phyloP scores from a whole-genome alignment of 2,888 invertebrate species.

The Seira sanloemensis region DNA sequence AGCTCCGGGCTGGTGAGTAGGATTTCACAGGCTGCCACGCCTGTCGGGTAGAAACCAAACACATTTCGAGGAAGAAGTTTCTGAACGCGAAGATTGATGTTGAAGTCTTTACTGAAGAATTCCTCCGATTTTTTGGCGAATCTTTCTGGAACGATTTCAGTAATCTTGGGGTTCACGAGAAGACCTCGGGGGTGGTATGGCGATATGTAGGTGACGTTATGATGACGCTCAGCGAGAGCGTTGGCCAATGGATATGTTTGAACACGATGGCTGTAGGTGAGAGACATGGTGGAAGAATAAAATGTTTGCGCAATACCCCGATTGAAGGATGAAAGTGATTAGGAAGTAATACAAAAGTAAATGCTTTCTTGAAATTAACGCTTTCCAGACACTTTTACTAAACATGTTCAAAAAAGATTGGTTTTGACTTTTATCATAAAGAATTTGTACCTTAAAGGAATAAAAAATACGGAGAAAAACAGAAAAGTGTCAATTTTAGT shows the following conservation, averaged over 20 bases:
- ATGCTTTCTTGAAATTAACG: no score
- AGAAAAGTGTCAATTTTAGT: no score
- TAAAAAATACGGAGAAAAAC: no score
- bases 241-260: slow-evolving; percentile 53
- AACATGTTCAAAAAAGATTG: no score
- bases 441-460: no score
- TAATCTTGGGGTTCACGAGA: slow-evolving; percentile 28
- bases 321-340: no score
- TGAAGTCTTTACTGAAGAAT: slow-evolving; percentile 27
- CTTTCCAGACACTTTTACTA: no score
- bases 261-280: slow-evolving; percentile 57
- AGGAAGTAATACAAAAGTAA: no score
- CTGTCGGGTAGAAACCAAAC: background rate
- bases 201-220: slow-evolving; percentile 60
- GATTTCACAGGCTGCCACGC: slow-evolving; percentile 5
- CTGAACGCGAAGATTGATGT: slow-evolving; percentile 27
- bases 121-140: slow-evolving; percentile 10
- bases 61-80: background rate
- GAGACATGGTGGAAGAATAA: slow-evolving; percentile 45
- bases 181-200: slow-evolving; percentile 36
- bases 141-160: slow-evolving; percentile 33
- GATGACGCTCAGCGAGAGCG: slow-evolving; percentile 51
- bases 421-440: no score
- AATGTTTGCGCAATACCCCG: slow-evolving; percentile 36
- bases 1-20: slow-evolving; percentile 6